These are phyloP conservation scores for Hypothenemus hampei DNA, from an alignment of 1,140 invertebrate species.

Conservation along the genomic window DNA sequence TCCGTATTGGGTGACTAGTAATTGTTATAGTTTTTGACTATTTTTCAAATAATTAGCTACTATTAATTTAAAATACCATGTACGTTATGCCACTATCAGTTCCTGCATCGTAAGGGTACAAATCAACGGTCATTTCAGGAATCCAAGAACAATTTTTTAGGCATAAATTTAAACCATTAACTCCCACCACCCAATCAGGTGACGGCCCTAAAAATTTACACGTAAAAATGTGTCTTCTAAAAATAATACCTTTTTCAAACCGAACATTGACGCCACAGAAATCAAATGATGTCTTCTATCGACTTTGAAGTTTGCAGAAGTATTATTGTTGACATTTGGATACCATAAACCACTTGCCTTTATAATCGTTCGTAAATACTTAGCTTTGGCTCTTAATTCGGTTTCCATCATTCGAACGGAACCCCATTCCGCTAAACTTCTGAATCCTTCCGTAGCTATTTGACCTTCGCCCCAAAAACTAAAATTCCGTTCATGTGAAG, in stretches of 20 bases:
- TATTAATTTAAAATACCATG: slow-evolving; percentile 61
- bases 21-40: background rate
- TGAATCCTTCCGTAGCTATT: slow-evolving; percentile 81
- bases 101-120: slow-evolving; percentile 93
- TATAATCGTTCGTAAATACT: slow-evolving; percentile 84
- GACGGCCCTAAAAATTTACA: slow-evolving; percentile 62
- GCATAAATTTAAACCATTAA: slow-evolving; percentile 83
- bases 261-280: slow-evolving; percentile 92
- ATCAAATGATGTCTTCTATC: slow-evolving; percentile 85
- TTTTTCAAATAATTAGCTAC: background rate
- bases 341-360: slow-evolving; percentile 93
- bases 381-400: slow-evolving; percentile 78
- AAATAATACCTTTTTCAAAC: slow-evolving; percentile 43
- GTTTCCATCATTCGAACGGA: slow-evolving; percentile 85
- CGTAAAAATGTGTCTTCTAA: background rate
- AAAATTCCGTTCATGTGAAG: slow-evolving; percentile 86
- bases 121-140: slow-evolving; percentile 69
- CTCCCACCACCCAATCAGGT: slow-evolving; percentile 94
- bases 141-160: slow-evolving; percentile 85
- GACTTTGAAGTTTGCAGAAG: slow-evolving; percentile 77
- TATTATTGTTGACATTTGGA: slow-evolving; percentile 86
- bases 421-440: slow-evolving; percentile 87
- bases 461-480: slow-evolving; percentile 92
- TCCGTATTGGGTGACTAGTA: slow-evolving; percentile 76
- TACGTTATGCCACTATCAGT: slow-evolving; percentile 91